Percentiles rank a stretch among this genome's conserved stretches.
phyloP scores from a whole-genome alignment of 2,113 vertebrate genomes.

The Lasiurus borealis region DNA sequence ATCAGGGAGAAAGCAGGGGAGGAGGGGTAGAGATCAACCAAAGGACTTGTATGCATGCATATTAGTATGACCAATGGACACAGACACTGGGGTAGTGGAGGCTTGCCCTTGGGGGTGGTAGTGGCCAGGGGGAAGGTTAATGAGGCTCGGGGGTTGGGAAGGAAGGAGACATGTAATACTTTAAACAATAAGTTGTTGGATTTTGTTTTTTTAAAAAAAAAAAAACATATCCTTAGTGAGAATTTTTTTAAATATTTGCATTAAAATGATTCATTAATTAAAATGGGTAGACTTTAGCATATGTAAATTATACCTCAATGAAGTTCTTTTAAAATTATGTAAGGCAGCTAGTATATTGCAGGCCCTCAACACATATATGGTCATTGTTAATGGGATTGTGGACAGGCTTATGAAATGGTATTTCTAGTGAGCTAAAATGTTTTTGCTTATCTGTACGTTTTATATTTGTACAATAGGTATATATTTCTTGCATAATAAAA shows the following conservation, averaged over 20 bases:
- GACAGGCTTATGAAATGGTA: neutral
- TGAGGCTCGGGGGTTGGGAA: too few species aligned
- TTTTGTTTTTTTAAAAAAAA: too few species aligned
- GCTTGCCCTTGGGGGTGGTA: too few species aligned
- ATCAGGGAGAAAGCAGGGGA: too few species aligned
- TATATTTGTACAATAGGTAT: slow-evolving; percentile 25
- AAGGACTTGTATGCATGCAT: too few species aligned
- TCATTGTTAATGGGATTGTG: neutral
- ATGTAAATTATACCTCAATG: neutral
- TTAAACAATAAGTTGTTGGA: too few species aligned
- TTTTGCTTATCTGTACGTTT: neutral
- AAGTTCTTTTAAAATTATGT: neutral
- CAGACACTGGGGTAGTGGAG: too few species aligned
- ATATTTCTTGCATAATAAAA: slow-evolving; percentile 64
- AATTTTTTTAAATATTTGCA: neutral
- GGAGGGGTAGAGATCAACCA: too few species aligned
- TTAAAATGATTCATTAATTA: slow-evolving; percentile 4
- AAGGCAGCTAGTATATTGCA: neutral
- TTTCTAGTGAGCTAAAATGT: neutral
- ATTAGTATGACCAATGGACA: too few species aligned
- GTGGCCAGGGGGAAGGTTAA: too few species aligned
- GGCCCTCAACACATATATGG: neutral
- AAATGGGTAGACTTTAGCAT: neutral
- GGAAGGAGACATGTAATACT: too few species aligned
- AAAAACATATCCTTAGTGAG: too few species aligned